A percentile compares a stretch with the other conserved stretches of the same genome.
Evolutionary conservation across 2,797 vertebrate genomes (phyloP).

Genomic region (Pyrocephalus nanus): DNA sequence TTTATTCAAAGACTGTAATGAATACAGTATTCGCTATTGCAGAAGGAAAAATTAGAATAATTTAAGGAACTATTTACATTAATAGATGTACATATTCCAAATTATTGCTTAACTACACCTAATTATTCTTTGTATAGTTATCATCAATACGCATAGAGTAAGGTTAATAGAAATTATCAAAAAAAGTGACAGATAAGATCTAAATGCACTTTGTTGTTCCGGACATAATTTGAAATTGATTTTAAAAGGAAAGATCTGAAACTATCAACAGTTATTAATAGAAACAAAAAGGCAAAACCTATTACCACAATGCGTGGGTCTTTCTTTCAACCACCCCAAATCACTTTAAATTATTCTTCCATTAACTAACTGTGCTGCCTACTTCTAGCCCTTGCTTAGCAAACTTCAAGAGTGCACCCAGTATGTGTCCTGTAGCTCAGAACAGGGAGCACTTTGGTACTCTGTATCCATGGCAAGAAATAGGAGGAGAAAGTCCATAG

Average conservation of each 20-base stretch:
- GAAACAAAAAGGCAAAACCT: slow-evolving; percentile 57
- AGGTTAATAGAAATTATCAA: slow-evolving; percentile 35
- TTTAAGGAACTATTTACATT: slow-evolving; percentile 9
- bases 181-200: slow-evolving; percentile 31
- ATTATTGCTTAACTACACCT: background rate
- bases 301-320: slow-evolving; percentile 36
- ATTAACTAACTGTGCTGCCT: slow-evolving; percentile 62
- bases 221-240: background rate
- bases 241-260: slow-evolving; percentile 51
- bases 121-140: slow-evolving; percentile 39
- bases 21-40: background rate
- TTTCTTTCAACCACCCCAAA: slow-evolving; percentile 51
- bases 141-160: background rate
- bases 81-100: background rate
- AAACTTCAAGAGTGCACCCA: slow-evolving; percentile 67
- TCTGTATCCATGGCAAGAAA: slow-evolving; percentile 34
- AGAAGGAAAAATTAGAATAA: background rate
- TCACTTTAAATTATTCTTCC: slow-evolving; percentile 65
- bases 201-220: slow-evolving; percentile 6
- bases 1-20: background rate
- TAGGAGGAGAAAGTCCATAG: background rate
- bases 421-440: slow-evolving; percentile 64
- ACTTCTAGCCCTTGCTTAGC: slow-evolving; percentile 61
- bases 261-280: slow-evolving; percentile 47
- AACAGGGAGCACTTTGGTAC: slow-evolving; percentile 59